These are phyloP conservation scores for Eulemur rubriventer DNA, from an alignment of 2,797 vertebrate species.

Conservation along the genomic window DNA sequence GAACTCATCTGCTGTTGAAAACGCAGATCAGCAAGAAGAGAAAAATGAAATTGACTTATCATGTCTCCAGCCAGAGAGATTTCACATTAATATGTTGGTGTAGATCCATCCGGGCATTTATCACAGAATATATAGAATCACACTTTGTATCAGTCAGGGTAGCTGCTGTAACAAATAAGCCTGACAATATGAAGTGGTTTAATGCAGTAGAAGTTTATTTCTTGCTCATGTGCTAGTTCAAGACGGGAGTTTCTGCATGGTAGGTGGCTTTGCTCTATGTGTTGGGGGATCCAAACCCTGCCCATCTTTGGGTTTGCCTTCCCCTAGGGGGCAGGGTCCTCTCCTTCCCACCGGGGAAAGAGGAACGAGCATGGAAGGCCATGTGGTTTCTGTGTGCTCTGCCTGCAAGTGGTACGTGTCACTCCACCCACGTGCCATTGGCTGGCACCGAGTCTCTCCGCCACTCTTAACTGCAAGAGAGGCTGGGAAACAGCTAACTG, in stretches of 20 bases:
- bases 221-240: background rate
- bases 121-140: background rate
- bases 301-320: background rate
- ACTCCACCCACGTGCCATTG: rapidly evolving
- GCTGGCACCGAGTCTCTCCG: background rate
- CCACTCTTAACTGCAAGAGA: background rate
- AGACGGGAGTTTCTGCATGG: background rate
- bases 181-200: background rate
- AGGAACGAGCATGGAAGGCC: background rate
- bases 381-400: rapidly evolving
- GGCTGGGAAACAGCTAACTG: background rate
- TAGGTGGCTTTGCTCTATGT: background rate
- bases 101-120: background rate
- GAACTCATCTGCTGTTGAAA: background rate
- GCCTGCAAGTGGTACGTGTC: too few relatives aligned
- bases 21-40: background rate
- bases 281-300: background rate
- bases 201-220: background rate
- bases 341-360: background rate
- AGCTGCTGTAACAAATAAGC: background rate
- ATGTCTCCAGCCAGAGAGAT: background rate
- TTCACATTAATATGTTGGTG: background rate
- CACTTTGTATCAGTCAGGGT: background rate
- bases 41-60: background rate
- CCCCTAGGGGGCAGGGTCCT: background rate